A percentile compares a stretch with the other conserved stretches of the same genome.
Evolutionary conservation across 1,140 invertebrate genomes (phyloP).

Genomic region (Drosophila micromelanica): DNA sequence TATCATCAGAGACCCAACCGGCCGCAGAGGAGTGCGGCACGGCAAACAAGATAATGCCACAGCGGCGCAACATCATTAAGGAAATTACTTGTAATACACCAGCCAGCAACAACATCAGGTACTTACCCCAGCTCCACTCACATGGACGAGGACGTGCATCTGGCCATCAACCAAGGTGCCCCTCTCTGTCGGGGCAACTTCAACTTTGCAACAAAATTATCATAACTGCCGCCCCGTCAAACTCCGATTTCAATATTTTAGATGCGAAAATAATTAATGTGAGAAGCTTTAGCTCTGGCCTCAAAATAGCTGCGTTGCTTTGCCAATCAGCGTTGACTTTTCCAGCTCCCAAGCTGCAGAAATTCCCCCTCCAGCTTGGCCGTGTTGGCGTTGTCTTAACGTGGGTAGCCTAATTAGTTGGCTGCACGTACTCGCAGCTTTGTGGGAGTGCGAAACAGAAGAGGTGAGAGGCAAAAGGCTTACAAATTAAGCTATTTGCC

Average conservation of each 20-base stretch:
- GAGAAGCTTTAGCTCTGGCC: conserved; percentile 53
- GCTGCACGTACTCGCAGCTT: conserved; percentile 52
- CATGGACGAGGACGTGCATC: not conserved
- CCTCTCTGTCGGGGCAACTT: too few relatives aligned
- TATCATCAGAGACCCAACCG: conserved; percentile 60
- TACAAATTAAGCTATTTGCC: conserved; percentile 74
- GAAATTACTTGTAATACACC: conserved; percentile 77
- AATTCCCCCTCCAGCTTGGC: not conserved
- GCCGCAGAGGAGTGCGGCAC: conserved; percentile 26
- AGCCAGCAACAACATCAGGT: conserved; percentile 51
- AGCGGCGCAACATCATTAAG: conserved; percentile 80
- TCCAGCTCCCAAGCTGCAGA: not conserved
- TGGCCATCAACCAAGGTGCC: conserved; percentile 11
- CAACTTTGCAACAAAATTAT: conserved; percentile 64
- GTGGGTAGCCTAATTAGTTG: conserved; percentile 64
- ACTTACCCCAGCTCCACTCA: conserved; percentile 36
- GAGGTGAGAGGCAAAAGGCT: conserved; percentile 46
- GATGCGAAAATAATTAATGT: conserved; percentile 81
- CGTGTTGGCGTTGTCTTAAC: conserved; percentile 45
- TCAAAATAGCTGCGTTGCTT: conserved; percentile 16
- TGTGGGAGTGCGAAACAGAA: not conserved
- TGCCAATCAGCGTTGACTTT: conserved; percentile 9
- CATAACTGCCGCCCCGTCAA: conserved; percentile 55
- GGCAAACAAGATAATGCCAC: conserved; percentile 79
- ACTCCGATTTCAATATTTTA: conserved; percentile 64